Evolutionary conservation across 2,888 invertebrate species (phyloP).

Genomic region (Cloeon dipterum): DNA sequence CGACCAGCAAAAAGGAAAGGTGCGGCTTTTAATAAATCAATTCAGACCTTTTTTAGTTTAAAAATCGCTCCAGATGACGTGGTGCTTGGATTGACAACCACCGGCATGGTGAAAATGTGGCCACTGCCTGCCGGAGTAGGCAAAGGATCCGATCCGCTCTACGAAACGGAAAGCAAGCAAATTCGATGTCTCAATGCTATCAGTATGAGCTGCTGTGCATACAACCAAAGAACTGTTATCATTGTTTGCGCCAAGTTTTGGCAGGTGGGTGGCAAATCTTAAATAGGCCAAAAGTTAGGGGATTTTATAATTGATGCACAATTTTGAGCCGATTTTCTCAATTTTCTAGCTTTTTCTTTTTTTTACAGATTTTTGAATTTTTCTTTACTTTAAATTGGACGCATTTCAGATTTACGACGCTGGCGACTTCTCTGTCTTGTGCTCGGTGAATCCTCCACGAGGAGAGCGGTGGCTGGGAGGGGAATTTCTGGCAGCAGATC

Average conservation of each 20-base stretch:
- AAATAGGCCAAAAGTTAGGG: too few relatives aligned
- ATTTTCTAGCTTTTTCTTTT: too few relatives aligned
- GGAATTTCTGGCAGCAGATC: slow-evolving; percentile 76
- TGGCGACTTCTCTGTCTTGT: slow-evolving; percentile 88
- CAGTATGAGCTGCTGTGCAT: slow-evolving; percentile 78
- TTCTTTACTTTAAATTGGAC: too few relatives aligned
- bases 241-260: slow-evolving; percentile 94
- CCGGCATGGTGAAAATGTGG: slow-evolving; percentile 95
- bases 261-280: slow-evolving; percentile 51
- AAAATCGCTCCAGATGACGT: slow-evolving; percentile 49
- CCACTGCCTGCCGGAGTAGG: slow-evolving; percentile 33
- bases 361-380: slow-evolving; percentile 4
- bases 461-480: slow-evolving; percentile 91
- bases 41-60: slow-evolving; percentile 6
- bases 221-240: slow-evolving; percentile 89
- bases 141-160: slow-evolving; percentile 40
- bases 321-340: background rate
- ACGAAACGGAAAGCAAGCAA: slow-evolving; percentile 93
- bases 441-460: slow-evolving; percentile 71
- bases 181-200: slow-evolving; percentile 85
- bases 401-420: slow-evolving; percentile 54
- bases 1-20: slow-evolving; percentile 38
- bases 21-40: too few relatives aligned
- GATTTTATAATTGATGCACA: background rate
- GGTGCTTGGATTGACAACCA: slow-evolving; percentile 81